Conservation (phyloP, 2,113 vertebrate genomes). For the Prunella fulvescens region DNA sequence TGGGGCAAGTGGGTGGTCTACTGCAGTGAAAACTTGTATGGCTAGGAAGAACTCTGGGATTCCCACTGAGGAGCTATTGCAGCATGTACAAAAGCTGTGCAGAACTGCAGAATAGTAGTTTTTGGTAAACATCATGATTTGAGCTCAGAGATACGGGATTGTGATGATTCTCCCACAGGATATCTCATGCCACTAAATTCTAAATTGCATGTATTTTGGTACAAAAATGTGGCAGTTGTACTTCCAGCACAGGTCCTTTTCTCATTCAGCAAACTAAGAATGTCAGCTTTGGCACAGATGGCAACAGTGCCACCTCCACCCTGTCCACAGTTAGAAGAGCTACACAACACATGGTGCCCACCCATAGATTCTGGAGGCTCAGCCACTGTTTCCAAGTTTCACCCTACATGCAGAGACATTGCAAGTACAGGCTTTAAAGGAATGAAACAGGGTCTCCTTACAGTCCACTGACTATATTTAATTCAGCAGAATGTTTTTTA, state of each 20-base stretch:
- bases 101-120: not conserved
- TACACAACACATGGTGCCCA: rapidly evolving
- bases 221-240: not conserved
- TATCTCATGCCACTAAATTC: not conserved
- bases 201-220: not conserved
- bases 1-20: rapidly evolving
- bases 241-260: not conserved
- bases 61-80: not conserved
- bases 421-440: not conserved
- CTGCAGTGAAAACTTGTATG: not conserved
- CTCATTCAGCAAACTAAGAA: not conserved
- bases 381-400: not conserved
- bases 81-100: not conserved
- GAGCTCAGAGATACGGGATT: rapidly evolving
- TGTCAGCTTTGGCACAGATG: rapidly evolving
- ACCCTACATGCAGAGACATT: not conserved
- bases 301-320: not conserved
- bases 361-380: not conserved
- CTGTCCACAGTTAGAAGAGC: not conserved
- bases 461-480: not conserved
- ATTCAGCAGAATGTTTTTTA: not conserved
- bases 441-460: not conserved
- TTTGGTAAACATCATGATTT: not conserved
- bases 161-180: not conserved
- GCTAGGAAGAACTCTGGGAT: not conserved